Percentiles rank a stretch among this genome's conserved stretches.
Evolutionary conservation across 2,113 vertebrate genomes (phyloP).

Genomic region (Strix uralensis): DNA sequence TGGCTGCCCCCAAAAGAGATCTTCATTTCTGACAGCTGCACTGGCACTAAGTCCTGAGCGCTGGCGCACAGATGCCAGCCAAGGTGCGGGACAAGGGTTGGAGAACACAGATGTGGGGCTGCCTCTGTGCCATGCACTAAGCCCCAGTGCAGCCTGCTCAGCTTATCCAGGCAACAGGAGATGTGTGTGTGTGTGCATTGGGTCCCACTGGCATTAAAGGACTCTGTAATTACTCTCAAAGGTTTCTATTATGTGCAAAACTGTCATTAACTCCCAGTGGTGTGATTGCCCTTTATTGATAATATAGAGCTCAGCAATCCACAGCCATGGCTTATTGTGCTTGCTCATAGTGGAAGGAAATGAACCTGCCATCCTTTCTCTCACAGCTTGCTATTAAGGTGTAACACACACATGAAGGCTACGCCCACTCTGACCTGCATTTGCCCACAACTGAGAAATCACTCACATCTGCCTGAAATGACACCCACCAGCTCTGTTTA

Average conservation of each 20-base stretch:
- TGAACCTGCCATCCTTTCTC: neutral
- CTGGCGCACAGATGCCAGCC: neutral
- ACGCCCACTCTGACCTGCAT: neutral
- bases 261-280: conserved; percentile 29
- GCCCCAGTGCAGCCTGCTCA: neutral
- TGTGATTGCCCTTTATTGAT: conserved; percentile 40
- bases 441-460: neutral
- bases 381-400: neutral
- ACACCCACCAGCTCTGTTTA: neutral
- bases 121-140: neutral
- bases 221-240: conserved; percentile 20
- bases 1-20: neutral
- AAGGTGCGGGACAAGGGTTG: neutral
- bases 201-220: neutral
- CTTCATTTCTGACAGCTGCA: neutral
- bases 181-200: accelerated
- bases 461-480: neutral
- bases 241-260: conserved; percentile 19
- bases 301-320: neutral
- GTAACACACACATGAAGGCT: neutral
- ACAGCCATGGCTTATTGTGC: neutral
- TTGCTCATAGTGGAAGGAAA: neutral
- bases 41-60: neutral
- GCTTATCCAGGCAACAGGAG: neutral
- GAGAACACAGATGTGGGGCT: neutral